These are phyloP conservation scores for Augochlora pura DNA, from an alignment of 1,140 invertebrate genomes.

Conservation along the genomic window DNA sequence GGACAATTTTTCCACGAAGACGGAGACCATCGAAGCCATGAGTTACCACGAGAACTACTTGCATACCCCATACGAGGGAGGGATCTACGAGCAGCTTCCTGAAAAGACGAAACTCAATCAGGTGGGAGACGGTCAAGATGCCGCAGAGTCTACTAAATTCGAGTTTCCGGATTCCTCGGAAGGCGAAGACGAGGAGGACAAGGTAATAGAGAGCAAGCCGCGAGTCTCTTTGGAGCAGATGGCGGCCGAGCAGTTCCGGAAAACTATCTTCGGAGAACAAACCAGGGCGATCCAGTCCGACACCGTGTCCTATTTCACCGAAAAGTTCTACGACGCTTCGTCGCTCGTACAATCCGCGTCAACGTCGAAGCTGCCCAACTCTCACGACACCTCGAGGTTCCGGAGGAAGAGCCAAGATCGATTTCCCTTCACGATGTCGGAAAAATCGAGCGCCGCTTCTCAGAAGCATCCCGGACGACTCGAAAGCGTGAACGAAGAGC, in stretches of 20 bases:
- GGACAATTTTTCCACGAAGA: neutral
- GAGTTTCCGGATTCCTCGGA: neutral
- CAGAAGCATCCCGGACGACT: slow-evolving; percentile 20
- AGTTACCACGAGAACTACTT: neutral
- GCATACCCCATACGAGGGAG: neutral
- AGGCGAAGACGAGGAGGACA: neutral
- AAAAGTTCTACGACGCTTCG: neutral
- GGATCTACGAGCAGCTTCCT: neutral
- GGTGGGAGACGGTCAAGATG: neutral
- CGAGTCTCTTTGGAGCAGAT: slow-evolving; percentile 17
- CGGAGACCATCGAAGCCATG: neutral
- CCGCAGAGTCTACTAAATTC: neutral
- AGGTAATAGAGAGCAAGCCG: too few species aligned
- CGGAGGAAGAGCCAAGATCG: slow-evolving; percentile 65
- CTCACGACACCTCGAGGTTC: slow-evolving; percentile 24
- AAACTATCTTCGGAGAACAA: neutral
- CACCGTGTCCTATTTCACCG: slow-evolving; percentile 6
- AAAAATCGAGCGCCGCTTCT: slow-evolving; percentile 36
- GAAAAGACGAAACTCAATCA: neutral
- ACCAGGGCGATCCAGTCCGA: slow-evolving; percentile 48
- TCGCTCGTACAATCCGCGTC: slow-evolving; percentile 39
- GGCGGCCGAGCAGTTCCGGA: neutral
- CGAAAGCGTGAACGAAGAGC: slow-evolving; percentile 7
- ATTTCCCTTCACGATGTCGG: slow-evolving; percentile 71
- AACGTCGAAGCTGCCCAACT: slow-evolving; percentile 51